phyloP scores from a whole-genome alignment of 2,888 invertebrate genomes.

The Rotaria socialis region DNA sequence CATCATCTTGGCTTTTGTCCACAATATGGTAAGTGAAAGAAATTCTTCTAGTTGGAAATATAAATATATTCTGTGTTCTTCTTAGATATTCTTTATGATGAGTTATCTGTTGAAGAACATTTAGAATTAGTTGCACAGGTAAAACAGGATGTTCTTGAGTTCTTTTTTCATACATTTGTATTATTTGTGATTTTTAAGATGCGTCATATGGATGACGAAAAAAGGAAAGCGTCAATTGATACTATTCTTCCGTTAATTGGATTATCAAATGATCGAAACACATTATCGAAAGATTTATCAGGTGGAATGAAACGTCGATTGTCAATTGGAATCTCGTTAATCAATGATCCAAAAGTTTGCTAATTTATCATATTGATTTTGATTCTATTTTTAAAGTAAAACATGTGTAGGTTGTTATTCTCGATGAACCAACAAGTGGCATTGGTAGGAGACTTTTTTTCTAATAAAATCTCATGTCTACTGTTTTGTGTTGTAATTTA shows the following conservation, averaged over 20 bases:
- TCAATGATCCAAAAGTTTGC: not conserved
- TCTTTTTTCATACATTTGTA: not conserved
- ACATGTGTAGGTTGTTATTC: constrained; percentile 33
- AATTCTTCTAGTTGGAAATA: too few species aligned
- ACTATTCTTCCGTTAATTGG: not conserved
- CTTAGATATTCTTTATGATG: constrained; percentile 33
- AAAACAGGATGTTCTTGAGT: not conserved
- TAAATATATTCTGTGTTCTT: too few species aligned
- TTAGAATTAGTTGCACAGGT: constrained; percentile 33
- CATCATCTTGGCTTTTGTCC: constrained; percentile 30
- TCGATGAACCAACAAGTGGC: constrained; percentile 46
- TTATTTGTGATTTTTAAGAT: not conserved
- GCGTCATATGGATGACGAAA: constrained; percentile 24
- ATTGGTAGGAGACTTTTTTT: not conserved
- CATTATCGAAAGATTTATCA: constrained; percentile 4
- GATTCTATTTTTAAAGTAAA: not conserved
- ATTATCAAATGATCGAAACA: constrained; percentile 4
- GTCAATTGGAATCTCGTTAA: not conserved
- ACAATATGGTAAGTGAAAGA: constrained; percentile 19
- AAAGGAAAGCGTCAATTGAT: not conserved
- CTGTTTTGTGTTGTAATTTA: not conserved
- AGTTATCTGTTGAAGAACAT: constrained; percentile 38
- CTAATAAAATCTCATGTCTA: too few species aligned
- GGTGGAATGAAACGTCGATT: constrained; percentile 34
- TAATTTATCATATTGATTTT: not conserved